A percentile compares a stretch with the other conserved stretches of the same genome.
These are phyloP conservation scores for Pachydiplax longipennis DNA, from an alignment of 2,888 invertebrate genomes.

Conservation along the genomic window DNA sequence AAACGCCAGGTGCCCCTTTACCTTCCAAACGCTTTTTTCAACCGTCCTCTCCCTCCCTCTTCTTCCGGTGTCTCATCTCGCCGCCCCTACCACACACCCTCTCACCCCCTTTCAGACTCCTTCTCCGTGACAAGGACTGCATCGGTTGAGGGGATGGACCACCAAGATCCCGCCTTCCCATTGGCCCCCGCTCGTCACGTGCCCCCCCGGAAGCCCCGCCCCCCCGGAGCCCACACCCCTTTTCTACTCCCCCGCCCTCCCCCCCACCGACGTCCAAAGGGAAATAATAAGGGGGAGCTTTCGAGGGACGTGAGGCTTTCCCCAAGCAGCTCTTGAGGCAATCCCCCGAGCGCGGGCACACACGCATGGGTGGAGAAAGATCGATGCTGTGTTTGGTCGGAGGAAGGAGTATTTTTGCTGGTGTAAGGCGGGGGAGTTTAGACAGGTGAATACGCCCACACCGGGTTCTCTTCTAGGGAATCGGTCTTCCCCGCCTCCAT, in stretches of 20 bases:
- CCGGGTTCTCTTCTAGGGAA: background rate
- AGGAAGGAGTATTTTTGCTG: background rate
- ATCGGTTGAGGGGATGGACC: background rate
- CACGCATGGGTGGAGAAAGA: background rate
- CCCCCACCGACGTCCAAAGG: background rate
- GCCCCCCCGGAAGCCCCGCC: background rate
- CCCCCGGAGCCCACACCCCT: background rate
- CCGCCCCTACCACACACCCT: background rate
- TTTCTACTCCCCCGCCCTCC: background rate
- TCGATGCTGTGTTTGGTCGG: background rate
- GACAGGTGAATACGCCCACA: slow-evolving; percentile 33
- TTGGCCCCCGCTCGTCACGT: background rate
- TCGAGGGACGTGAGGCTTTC: background rate
- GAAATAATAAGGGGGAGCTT: background rate
- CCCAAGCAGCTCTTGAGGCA: slow-evolving; percentile 7
- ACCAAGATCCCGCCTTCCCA: background rate
- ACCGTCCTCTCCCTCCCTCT: background rate
- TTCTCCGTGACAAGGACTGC: slow-evolving; percentile 17
- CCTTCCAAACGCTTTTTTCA: slow-evolving; percentile 7
- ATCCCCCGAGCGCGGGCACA: background rate
- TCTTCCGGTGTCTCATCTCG: slow-evolving; percentile 31
- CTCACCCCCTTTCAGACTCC: background rate
- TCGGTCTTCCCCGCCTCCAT: background rate
- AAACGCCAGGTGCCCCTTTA: slow-evolving; percentile 22
- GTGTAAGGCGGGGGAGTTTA: background rate